A percentile compares a stretch with the other conserved stretches of the same genome.
Conservation (phyloP, 2,113 vertebrate genomes). For the Erinaceus europaeus region DNA sequence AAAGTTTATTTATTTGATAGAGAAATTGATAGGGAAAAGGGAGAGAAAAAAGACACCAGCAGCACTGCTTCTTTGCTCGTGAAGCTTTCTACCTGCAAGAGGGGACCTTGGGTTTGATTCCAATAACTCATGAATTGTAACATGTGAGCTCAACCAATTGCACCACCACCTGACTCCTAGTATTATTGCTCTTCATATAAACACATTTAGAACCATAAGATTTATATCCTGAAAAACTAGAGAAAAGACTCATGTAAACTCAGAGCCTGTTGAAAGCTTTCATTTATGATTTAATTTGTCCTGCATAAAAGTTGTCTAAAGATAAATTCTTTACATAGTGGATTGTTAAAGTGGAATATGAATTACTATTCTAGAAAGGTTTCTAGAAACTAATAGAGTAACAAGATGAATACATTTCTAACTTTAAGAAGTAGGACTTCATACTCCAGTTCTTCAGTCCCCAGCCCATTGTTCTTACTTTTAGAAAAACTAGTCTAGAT, state of each 20-base stretch:
- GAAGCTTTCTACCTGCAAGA: no score
- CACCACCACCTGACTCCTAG: no score
- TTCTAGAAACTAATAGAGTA: background rate
- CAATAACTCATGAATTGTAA: no score
- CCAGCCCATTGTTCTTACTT: fast-evolving
- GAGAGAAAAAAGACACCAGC: no score
- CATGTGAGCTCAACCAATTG: no score
- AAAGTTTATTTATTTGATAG: no score
- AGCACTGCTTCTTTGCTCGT: no score
- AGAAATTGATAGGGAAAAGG: no score
- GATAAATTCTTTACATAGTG: no score
- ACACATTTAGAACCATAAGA: background rate
- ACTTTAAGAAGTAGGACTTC: background rate
- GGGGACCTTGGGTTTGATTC: no score
- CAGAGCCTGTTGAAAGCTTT: background rate
- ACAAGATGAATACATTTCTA: background rate
- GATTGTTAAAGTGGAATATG: background rate
- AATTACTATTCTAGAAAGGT: background rate
- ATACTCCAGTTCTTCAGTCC: background rate
- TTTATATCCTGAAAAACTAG: background rate
- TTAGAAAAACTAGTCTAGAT: background rate
- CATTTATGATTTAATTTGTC: no score
- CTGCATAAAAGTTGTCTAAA: no score
- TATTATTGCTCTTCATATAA: background rate
- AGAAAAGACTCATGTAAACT: background rate